Conservation (phyloP, 1,140 invertebrate genomes). For the Stegodyphus dumicola region DNA sequence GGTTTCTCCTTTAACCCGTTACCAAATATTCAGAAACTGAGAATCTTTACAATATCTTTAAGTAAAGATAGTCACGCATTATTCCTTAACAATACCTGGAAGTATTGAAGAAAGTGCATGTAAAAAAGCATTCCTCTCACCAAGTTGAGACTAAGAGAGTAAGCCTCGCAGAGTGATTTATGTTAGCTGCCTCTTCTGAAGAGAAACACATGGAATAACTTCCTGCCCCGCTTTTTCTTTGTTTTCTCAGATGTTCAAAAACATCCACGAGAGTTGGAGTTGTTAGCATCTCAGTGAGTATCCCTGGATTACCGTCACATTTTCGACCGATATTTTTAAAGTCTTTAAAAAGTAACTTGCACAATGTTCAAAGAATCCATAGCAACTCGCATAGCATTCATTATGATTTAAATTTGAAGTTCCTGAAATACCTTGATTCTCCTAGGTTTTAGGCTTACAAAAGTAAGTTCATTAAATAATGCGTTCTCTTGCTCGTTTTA, state of each 20-base stretch:
- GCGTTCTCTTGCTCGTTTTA: too few species aligned
- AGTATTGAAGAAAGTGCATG: background rate
- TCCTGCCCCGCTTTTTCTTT: constrained; percentile 1
- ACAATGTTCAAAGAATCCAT: too few species aligned
- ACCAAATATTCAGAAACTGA: too few species aligned
- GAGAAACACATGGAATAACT: constrained; percentile 35
- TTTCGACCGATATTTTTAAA: background rate
- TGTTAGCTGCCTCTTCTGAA: constrained; percentile 13
- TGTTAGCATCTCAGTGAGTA: background rate
- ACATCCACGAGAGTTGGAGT: background rate
- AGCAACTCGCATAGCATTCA: too few species aligned
- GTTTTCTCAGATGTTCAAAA: background rate
- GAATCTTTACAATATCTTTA: too few species aligned
- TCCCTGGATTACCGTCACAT: background rate
- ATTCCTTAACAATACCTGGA: too few species aligned
- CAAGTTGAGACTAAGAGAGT: background rate
- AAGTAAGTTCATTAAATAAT: too few species aligned
- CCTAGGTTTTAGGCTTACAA: too few species aligned
- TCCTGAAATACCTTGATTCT: too few species aligned
- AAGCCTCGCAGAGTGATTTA: constrained; percentile 12
- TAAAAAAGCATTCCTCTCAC: background rate
- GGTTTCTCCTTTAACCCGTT: too few species aligned
- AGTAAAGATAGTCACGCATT: too few species aligned
- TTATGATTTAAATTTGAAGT: too few species aligned
- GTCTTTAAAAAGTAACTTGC: background rate